Evolutionary conservation across 2,888 invertebrate genomes (phyloP), one percentile per base, ranked within the genome.

Genomic region (Ischnus inquisitorius): DNA sequence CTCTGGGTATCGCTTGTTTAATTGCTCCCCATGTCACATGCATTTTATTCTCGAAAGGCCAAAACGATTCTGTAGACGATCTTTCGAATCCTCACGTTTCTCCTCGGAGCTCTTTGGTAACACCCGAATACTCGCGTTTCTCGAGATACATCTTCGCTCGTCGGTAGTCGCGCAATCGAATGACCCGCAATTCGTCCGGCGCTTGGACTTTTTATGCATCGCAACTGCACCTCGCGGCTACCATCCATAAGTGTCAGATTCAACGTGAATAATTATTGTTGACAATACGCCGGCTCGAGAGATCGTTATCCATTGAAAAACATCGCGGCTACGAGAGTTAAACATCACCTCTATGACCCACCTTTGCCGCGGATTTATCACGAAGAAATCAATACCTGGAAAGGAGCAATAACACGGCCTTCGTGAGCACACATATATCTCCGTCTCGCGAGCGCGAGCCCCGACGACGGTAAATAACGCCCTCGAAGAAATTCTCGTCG

Each of bases 191-290:
- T 76, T 65, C 54, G 41, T 60, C 12, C 57, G 19, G 41, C 41
- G 60, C 62, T 43, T 64, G 41, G 72, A 79, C 81, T 85, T 88
- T 34, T 81, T 86, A 88, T 87, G 77, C 69, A 46, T 65, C 25
- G 64, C 54, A 28, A 69, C 76, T 48, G 19, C 43, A 80, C 34
- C 34, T 34, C 14, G 16, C 64, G 57, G 22, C 22, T 39, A 76
- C 82, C 82, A 90, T 90, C 87, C 82, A 72, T 88, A 85, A 71
- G 75, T 87, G 89, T 90, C 91, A 90, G 89, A 89, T 89, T 81
- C 85, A 75, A 82, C 77, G 77, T 68, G 75, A 87, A 87, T 88
- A 89, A 88, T 89, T 88, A 81, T 88, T 87, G 86, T 89, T 88
- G 88, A 89, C 88, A 83, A 88, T 84, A 68, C 78, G 25, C 74